Evolutionary conservation across 23 tunicate genomes (phyloP).

Genomic region (Ascidia mentula): DNA sequence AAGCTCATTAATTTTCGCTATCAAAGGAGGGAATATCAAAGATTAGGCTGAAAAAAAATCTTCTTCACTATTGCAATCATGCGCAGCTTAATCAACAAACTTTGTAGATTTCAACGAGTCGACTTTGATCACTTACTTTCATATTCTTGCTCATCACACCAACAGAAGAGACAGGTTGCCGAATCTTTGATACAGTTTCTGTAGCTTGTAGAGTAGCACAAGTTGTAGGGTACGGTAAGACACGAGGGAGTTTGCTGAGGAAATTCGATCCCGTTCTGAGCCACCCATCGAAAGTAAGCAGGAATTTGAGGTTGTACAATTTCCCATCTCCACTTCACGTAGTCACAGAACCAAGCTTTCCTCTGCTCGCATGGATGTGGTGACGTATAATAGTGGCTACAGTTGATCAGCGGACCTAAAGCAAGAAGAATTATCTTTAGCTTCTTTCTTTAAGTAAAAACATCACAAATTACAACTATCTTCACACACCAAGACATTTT

Average conservation of each 20-base stretch:
- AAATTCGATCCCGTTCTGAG: not conserved
- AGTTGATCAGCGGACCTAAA: too few species aligned
- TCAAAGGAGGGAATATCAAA: too few species aligned
- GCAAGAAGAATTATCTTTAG: too few species aligned
- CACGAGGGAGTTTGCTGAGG: not conserved
- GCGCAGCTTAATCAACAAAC: too few species aligned
- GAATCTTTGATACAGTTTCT: not conserved
- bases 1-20: too few species aligned
- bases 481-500: too few species aligned
- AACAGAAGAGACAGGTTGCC: not conserved
- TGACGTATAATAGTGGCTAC: not conserved
- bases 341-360: not conserved
- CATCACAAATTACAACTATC: too few species aligned
- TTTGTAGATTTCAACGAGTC: too few species aligned
- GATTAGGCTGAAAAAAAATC: too few species aligned
- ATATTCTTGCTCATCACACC: not conserved
- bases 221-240: not conserved
- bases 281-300: not conserved
- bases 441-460: too few species aligned
- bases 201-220: not conserved
- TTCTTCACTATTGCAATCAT: too few species aligned
- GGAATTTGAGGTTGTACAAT: not conserved
- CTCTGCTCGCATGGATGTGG: not conserved
- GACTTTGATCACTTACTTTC: not conserved
- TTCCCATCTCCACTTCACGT: not conserved